These are phyloP conservation scores for Yponomeuta malinellus DNA, from an alignment of 2,888 invertebrate genomes.

Conservation along the genomic window DNA sequence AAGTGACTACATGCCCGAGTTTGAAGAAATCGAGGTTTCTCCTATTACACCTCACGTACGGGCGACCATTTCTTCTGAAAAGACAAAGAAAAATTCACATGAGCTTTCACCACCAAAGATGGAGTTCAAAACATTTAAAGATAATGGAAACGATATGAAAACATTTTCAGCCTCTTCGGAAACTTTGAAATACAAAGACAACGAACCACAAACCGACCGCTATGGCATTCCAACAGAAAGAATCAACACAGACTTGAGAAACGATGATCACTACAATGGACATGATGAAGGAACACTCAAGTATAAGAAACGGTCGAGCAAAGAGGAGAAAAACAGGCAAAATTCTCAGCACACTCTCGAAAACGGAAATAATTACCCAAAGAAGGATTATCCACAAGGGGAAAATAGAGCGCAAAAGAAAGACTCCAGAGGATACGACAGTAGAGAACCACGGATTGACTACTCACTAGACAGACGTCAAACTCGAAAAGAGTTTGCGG, in stretches of 20 bases:
- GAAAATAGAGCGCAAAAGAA: slow-evolving; percentile 57
- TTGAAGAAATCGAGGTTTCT: slow-evolving; percentile 69
- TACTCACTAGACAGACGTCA: slow-evolving; percentile 65
- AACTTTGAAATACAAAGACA: slow-evolving; percentile 68
- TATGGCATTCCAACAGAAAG: slow-evolving; percentile 64
- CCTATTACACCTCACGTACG: slow-evolving; percentile 68
- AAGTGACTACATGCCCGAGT: slow-evolving; percentile 65
- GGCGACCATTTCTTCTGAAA: slow-evolving; percentile 59
- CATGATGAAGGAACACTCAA: slow-evolving; percentile 67
- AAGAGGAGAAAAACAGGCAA: slow-evolving; percentile 57
- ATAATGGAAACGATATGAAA: slow-evolving; percentile 67
- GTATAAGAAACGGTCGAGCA: slow-evolving; percentile 58
- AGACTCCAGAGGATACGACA: slow-evolving; percentile 48
- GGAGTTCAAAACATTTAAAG: slow-evolving; percentile 73
- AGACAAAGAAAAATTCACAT: slow-evolving; percentile 55
- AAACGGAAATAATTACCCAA: slow-evolving; percentile 43
- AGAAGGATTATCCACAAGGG: slow-evolving; percentile 59
- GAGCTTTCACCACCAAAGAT: slow-evolving; percentile 62
- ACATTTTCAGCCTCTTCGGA: slow-evolving; percentile 70
- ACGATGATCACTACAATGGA: slow-evolving; percentile 56
- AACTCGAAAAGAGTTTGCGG: slow-evolving; percentile 53
- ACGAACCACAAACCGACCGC: slow-evolving; percentile 56
- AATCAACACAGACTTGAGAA: slow-evolving; percentile 52
- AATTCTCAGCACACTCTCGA: slow-evolving; percentile 41
- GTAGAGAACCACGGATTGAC: slow-evolving; percentile 61